A percentile compares a stretch with the other conserved stretches of the same genome.
Evolutionary conservation across 2,888 invertebrate genomes (phyloP).

Genomic region (Abrostola tripartita): DNA sequence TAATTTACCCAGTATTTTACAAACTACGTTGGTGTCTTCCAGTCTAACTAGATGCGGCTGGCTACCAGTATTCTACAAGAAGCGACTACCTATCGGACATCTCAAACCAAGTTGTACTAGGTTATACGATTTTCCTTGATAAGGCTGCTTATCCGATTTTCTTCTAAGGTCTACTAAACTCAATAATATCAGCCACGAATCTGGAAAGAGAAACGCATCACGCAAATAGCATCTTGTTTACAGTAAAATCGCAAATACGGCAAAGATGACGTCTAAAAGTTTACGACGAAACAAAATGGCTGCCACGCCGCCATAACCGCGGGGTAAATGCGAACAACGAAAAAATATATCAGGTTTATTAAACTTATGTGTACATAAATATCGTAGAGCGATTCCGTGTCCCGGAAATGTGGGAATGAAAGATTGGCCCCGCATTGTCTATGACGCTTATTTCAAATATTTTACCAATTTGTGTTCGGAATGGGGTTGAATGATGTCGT

Average conservation of each 20-base stretch:
- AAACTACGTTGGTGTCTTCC: no score
- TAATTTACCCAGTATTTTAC: no score
- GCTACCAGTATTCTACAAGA: no score
- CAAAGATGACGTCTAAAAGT: conserved; percentile 5
- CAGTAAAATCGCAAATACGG: background rate
- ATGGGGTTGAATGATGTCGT: conserved; percentile 15
- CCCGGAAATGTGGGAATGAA: conserved; percentile 41
- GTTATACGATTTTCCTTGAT: no score
- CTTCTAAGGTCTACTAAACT: background rate
- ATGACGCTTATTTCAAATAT: conserved; percentile 31
- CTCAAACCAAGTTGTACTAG: no score
- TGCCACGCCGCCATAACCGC: background rate
- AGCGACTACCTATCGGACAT: no score
- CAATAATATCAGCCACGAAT: background rate
- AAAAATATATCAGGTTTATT: conserved; percentile 12
- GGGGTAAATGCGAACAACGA: conserved; percentile 9
- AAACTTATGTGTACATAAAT: conserved; percentile 25
- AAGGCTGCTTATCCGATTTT: no score
- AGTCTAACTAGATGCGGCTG: no score
- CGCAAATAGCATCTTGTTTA: background rate
- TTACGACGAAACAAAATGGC: conserved; percentile 22
- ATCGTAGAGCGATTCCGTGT: conserved; percentile 18
- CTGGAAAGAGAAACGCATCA: background rate
- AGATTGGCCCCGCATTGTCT: conserved; percentile 26
- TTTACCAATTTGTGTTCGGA: conserved; percentile 33